A percentile compares a stretch with the other conserved stretches of the same genome.
These are phyloP conservation scores for Cylas formicarius DNA, from an alignment of 1,140 invertebrate genomes.

Conservation along the genomic window DNA sequence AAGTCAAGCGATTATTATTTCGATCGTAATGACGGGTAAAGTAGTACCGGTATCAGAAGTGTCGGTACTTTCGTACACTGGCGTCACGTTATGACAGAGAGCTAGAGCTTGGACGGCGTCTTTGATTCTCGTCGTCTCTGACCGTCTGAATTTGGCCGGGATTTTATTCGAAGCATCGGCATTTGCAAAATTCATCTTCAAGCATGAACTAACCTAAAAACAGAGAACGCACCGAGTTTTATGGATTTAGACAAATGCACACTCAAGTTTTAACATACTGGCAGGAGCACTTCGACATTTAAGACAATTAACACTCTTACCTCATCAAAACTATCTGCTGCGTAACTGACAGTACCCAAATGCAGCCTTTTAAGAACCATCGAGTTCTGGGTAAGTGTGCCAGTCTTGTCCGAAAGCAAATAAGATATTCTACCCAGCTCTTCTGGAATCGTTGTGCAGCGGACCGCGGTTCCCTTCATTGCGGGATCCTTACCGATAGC, in stretches of 20 bases:
- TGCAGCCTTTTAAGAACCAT: conserved; percentile 97
- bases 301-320: conserved; percentile 44
- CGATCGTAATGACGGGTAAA: not conserved
- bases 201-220: conserved; percentile 36
- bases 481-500: conserved; percentile 89
- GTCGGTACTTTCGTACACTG: conserved; percentile 72
- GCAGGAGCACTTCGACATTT: conserved; percentile 2
- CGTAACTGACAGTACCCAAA: conserved; percentile 81
- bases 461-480: conserved; percentile 90
- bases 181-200: conserved; percentile 41
- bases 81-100: conserved; percentile 98
- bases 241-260: not conserved
- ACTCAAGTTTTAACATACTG: too few relatives aligned
- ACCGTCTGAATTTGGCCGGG: conserved; percentile 42
- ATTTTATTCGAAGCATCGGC: conserved; percentile 8
- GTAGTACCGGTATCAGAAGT: conserved; percentile 38
- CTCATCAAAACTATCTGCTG: conserved; percentile 82
- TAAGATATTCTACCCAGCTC: conserved; percentile 96
- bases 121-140: conserved; percentile 72
- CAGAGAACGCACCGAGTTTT: conserved; percentile 9
- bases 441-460: conserved; percentile 98
- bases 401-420: conserved; percentile 95
- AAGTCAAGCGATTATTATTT: conserved; percentile 3
- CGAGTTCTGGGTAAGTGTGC: conserved; percentile 97
- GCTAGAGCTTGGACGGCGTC: conserved; percentile 92